phyloP scores from a whole-genome alignment of 1,140 invertebrate genomes.

The Papilio aristodemus region DNA sequence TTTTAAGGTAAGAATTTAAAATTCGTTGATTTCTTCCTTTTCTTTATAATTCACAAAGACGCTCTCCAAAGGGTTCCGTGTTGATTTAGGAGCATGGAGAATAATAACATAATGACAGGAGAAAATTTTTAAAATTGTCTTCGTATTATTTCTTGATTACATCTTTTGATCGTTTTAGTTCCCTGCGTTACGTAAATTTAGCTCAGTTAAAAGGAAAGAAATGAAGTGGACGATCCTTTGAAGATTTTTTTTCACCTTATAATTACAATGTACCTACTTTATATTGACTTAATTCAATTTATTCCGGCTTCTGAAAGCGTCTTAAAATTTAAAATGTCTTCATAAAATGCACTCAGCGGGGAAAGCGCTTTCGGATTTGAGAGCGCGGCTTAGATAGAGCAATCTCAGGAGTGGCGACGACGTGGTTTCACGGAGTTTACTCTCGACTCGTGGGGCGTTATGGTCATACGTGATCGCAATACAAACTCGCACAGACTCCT shows the following conservation, averaged over 20 bases:
- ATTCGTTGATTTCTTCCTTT: constrained; percentile 9
- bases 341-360: constrained; percentile 45
- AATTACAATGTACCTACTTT: constrained; percentile 24
- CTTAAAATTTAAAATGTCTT: constrained; percentile 49
- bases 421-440: constrained; percentile 61
- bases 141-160: constrained; percentile 22
- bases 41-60: constrained; percentile 13
- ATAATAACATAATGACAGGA: constrained; percentile 9
- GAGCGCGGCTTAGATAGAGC: constrained; percentile 53
- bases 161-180: constrained; percentile 31
- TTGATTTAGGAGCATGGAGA: constrained; percentile 28
- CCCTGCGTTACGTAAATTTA: constrained; percentile 19
- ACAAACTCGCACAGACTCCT: constrained; percentile 34
- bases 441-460: constrained; percentile 54
- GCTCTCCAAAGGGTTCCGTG: constrained; percentile 20
- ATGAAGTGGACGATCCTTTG: constrained; percentile 19
- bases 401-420: constrained; percentile 60
- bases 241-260: constrained; percentile 8
- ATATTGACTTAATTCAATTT: constrained; percentile 34
- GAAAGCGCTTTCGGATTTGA: constrained; percentile 51
- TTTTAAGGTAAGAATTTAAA: constrained; percentile 17
- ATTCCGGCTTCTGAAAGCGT: constrained; percentile 26
- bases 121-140: constrained; percentile 10
- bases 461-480: constrained; percentile 61
- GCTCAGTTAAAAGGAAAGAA: constrained; percentile 27